Base-by-base conservation (phyloP, 1,140 invertebrate genomes). In the Anastatus disparis region DNA sequence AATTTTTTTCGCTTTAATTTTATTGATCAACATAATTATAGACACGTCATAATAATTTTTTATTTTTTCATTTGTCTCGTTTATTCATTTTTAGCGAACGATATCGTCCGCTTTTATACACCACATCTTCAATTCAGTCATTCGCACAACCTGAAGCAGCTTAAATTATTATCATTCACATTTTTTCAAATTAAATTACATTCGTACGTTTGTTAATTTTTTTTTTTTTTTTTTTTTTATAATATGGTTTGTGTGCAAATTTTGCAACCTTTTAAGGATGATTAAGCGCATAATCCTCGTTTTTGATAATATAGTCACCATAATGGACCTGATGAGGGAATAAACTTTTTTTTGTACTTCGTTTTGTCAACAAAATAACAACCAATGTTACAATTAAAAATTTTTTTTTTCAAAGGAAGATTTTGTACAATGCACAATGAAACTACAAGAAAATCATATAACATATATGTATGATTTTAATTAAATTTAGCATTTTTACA, bases 221-320 rank as follows among this genome's bases (percentile, higher is more conserved):
- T n/a, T n/a, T n/a, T n/a, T n/a, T n/a, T n/a, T n/a, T n/a, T n/a
- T n/a, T n/a, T n/a, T n/a, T 44, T 42, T 59, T 0, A n/a, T 59
- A 59, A 59, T 31, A 42, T 56, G 20, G 22, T 42, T n/a, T n/a
- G 10, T 40, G 15, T 38, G 3, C 27, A 56, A 13, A 4, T n/a
- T 59, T 3, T 44, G 10, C 13, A 3, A 10, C 40, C 13, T 8
- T 42, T 59, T 42, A n/a, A 73, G 74, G 62, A 77, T 74, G 63
- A 79, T 78, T 73, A 80, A 70, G 70, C 72, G 69, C 69, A 20
- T 76, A n/a, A 77, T 74, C 64, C 73, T 77, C 76, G 78, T 81
- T n/a, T n/a, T 81, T 81, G 76, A 77, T 81, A 78, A 74, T n/a
- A n/a, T 64, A 75, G 71, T 77, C 75, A 79, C 81, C 77, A 76